These are phyloP conservation scores for Oscheius sp. DNA, from an alignment of 2,888 invertebrate genomes.

Conservation along the genomic window DNA sequence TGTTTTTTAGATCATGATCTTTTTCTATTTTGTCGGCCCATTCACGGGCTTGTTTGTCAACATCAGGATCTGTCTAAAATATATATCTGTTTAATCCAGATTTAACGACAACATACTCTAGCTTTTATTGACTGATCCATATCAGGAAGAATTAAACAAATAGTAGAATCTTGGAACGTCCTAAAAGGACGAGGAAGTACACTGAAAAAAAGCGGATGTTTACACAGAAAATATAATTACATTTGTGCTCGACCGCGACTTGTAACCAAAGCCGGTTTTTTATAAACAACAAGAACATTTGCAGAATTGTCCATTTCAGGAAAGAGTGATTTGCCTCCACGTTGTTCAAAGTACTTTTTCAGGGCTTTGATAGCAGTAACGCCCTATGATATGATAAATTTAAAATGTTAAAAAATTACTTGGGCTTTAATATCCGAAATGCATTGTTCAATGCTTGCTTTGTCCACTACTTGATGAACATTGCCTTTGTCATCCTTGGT, in stretches of 20 bases:
- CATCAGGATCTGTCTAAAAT: slow-evolving; percentile 58
- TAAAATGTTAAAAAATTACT: background rate
- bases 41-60: slow-evolving; percentile 65
- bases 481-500: slow-evolving; percentile 10
- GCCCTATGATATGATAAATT: slow-evolving; percentile 29
- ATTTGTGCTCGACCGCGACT: slow-evolving; percentile 41
- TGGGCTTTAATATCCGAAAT: slow-evolving; percentile 27
- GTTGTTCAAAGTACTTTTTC: slow-evolving; percentile 49
- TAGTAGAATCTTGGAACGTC: slow-evolving; percentile 59
- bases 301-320: slow-evolving; percentile 63
- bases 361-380: slow-evolving; percentile 50
- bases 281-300: slow-evolving; percentile 58
- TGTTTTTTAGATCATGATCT: slow-evolving; percentile 61
- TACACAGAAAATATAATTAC: slow-evolving; percentile 37
- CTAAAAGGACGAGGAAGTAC: slow-evolving; percentile 56
- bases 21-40: slow-evolving; percentile 66
- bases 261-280: slow-evolving; percentile 54
- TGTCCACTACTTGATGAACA: background rate
- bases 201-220: slow-evolving; percentile 47
- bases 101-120: slow-evolving; percentile 30
- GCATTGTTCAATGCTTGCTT: slow-evolving; percentile 13
- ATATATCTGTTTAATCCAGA: no score
- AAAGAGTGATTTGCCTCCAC: slow-evolving; percentile 59
- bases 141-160: slow-evolving; percentile 70
- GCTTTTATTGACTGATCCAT: slow-evolving; percentile 60